Base-by-base conservation (phyloP, 1,140 invertebrate species). In the Penaeus indicus region DNA sequence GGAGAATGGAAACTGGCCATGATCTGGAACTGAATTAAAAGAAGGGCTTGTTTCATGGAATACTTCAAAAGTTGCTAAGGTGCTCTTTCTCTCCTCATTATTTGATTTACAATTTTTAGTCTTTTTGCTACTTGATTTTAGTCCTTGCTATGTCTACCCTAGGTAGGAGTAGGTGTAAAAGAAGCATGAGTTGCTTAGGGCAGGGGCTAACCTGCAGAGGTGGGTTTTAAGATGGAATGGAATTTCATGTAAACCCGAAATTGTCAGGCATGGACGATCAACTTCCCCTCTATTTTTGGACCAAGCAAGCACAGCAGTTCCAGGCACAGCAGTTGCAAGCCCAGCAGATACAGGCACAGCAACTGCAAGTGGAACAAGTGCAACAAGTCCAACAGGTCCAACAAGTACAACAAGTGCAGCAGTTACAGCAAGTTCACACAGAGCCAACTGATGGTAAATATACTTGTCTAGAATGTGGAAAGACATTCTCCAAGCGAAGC, bases 381-480 rank as follows among this genome's bases (percentile, higher is more conserved):
- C 75, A 86, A 63, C 62, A 67, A 63, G 22, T 63, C 22, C 86
- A 84, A 54, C 86, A 88, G 86, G 86, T 88, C 13, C 86, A 82
- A 21, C 86, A 88, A 47, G 69, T 77, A n/a, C 85, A 63, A 47
- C 86, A 83, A 47, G 32, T 54, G 11, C 86, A 88, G 32, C 78
- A 88, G 82, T 63, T 88, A 32, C 86, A 88, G 21, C 79, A 72
- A 47, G n/a, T 80, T 27, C 77, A 86, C 62, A 38, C 85, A 42
- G 85, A 86, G n/a, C 11, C 77, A 38, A 69, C 27, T 3, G 85
- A 85, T 62, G 89, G 84, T 1, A 90, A 90, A 69, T 86, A 75
- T 27, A 54, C 64, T 27, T 90, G 89, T 67, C n/a, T 82, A 42
- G 89, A 90, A 72, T 95, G 95, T 92, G 91, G 90, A 19, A 91